Evolutionary conservation across 2,113 vertebrate genomes (phyloP).

Genomic region (Odobenus rosmarus): DNA sequence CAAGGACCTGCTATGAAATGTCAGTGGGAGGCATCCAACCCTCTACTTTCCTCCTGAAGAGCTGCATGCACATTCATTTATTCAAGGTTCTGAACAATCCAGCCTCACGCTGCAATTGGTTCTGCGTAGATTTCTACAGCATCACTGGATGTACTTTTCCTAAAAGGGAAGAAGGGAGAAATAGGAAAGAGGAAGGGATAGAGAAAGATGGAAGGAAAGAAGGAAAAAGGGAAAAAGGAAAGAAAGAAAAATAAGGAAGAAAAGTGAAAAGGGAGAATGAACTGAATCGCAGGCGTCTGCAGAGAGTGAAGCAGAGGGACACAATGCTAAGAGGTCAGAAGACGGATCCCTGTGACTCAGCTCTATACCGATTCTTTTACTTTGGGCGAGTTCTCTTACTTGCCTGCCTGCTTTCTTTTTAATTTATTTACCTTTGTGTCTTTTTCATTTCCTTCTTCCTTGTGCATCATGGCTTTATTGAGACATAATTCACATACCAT

Average conservation of each 20-base stretch:
- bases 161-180: neutral
- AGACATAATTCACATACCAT: neutral
- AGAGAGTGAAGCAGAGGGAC: neutral
- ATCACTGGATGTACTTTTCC: neutral
- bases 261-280: neutral
- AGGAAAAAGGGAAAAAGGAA: too few species aligned
- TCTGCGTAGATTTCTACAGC: neutral
- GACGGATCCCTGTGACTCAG: accelerated
- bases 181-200: neutral
- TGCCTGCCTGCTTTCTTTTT: neutral
- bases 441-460: neutral
- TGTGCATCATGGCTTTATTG: neutral
- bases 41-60: neutral
- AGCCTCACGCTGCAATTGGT: neutral
- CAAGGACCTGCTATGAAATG: neutral
- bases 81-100: neutral
- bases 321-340: too few species aligned
- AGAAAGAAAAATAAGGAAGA: neutral
- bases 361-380: too few species aligned
- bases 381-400: neutral
- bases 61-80: accelerated
- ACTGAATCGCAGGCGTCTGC: neutral
- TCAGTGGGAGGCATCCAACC: accelerated
- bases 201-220: neutral
- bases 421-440: neutral